Percentiles rank a stretch among this genome's conserved stretches.
Evolutionary conservation across 2,888 invertebrate genomes (phyloP).

Genomic region (Cordilura impudica): DNA sequence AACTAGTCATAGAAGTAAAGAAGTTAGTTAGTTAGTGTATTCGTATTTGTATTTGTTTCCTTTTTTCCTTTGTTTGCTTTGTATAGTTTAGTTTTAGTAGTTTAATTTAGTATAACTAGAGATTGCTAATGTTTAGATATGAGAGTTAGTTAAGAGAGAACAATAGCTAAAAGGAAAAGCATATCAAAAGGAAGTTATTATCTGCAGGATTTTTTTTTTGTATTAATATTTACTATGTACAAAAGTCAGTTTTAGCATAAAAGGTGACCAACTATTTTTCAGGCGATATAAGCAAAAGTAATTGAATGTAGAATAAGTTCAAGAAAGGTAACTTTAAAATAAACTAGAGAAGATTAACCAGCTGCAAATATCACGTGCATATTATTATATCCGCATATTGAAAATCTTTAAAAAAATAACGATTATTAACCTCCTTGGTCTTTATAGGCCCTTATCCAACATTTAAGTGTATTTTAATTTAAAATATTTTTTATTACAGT

Average conservation of each 20-base stretch:
- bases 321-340: no score
- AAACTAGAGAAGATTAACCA: no score
- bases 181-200: slow-evolving; percentile 19
- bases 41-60: slow-evolving; percentile 10
- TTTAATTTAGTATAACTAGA: slow-evolving; percentile 27
- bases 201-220: background rate
- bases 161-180: slow-evolving; percentile 23
- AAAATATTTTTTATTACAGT: no score
- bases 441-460: no score
- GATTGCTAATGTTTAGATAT: slow-evolving; percentile 47
- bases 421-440: no score
- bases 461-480: no score
- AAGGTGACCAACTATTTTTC: slow-evolving; percentile 17
- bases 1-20: slow-evolving; percentile 44
- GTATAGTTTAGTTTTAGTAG: slow-evolving; percentile 1
- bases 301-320: no score
- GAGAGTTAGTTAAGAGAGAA: slow-evolving; percentile 28
- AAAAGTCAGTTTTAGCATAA: background rate
- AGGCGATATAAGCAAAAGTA: no score
- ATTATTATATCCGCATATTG: no score
- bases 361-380: no score
- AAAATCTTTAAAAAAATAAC: no score
- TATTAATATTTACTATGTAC: slow-evolving; percentile 11
- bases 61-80: slow-evolving; percentile 7
- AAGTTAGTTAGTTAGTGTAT: slow-evolving; percentile 13